Conservation (phyloP, 2,888 invertebrate species). For the Drosophila vallismaia region DNA sequence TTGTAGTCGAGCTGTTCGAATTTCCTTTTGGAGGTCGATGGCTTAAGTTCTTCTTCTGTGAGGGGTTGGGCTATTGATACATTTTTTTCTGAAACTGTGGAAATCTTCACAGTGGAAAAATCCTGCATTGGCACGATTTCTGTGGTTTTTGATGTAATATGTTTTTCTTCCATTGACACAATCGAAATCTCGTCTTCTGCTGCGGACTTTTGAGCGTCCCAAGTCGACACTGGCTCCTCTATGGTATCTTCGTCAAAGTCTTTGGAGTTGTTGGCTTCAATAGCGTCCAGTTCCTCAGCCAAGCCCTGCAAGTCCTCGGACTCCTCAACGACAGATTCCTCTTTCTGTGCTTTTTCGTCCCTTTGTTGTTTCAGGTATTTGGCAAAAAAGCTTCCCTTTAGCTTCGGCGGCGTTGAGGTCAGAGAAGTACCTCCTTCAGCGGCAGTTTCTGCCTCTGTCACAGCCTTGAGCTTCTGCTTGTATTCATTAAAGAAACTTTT, state of each 20-base stretch:
- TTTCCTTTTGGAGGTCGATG: conserved; percentile 58
- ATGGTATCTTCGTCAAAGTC: conserved; percentile 33
- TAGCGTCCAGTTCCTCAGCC: conserved; percentile 60
- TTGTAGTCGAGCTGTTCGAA: conserved; percentile 52
- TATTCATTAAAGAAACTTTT: conserved; percentile 51
- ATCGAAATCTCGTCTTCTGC: background rate
- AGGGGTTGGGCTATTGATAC: background rate
- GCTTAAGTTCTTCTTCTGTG: conserved; percentile 20
- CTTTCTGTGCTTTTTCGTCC: background rate
- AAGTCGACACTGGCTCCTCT: conserved; percentile 14
- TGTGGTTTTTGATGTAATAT: background rate
- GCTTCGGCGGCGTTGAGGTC: conserved; percentile 46
- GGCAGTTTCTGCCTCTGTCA: conserved; percentile 2
- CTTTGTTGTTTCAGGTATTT: conserved; percentile 57
- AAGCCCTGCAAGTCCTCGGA: conserved; percentile 49
- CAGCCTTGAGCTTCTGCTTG: conserved; percentile 49
- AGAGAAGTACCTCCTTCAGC: conserved; percentile 8
- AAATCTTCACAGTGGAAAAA: too few relatives aligned
- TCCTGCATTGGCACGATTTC: too few relatives aligned
- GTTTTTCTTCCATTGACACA: background rate
- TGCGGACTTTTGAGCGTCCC: background rate
- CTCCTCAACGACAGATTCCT: conserved; percentile 16
- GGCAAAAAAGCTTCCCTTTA: conserved; percentile 72
- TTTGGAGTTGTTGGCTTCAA: conserved; percentile 44
- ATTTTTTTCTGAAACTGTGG: background rate